A percentile compares a stretch with the other conserved stretches of the same genome.
These are phyloP conservation scores for Trachymyrmex cornetzi DNA, from an alignment of 1,140 invertebrate genomes.

Conservation along the genomic window DNA sequence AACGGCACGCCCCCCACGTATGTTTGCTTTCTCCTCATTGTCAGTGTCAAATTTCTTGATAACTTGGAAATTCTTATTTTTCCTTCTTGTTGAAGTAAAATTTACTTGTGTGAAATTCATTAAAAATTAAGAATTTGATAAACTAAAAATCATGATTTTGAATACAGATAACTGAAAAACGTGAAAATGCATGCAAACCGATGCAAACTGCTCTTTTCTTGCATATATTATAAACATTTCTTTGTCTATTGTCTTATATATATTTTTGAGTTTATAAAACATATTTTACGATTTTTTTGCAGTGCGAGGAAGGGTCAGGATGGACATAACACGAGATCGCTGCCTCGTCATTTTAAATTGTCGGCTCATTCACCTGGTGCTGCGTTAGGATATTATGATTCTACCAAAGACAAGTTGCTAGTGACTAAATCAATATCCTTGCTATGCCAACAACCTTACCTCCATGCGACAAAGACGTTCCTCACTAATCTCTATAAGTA, in stretches of 20 bases:
- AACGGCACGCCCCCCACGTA: constrained; percentile 86
- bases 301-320: constrained; percentile 87
- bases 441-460: constrained; percentile 96
- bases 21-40: constrained; percentile 59
- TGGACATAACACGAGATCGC: constrained; percentile 91
- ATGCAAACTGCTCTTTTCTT: background rate
- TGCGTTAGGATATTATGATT: constrained; percentile 95
- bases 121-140: background rate
- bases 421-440: constrained; percentile 98
- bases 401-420: constrained; percentile 96
- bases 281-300: constrained; percentile 78
- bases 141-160: background rate
- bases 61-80: background rate
- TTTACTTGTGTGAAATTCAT: background rate
- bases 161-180: background rate
- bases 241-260: background rate
- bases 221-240: background rate
- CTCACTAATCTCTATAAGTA: constrained; percentile 95
- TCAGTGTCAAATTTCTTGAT: background rate
- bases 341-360: constrained; percentile 95
- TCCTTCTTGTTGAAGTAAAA: background rate
- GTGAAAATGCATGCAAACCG: background rate
- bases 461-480: constrained; percentile 94
- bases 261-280: background rate
- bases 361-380: constrained; percentile 91